Conservation (phyloP, 2,888 invertebrate species). For the Seira sanloemensis region DNA sequence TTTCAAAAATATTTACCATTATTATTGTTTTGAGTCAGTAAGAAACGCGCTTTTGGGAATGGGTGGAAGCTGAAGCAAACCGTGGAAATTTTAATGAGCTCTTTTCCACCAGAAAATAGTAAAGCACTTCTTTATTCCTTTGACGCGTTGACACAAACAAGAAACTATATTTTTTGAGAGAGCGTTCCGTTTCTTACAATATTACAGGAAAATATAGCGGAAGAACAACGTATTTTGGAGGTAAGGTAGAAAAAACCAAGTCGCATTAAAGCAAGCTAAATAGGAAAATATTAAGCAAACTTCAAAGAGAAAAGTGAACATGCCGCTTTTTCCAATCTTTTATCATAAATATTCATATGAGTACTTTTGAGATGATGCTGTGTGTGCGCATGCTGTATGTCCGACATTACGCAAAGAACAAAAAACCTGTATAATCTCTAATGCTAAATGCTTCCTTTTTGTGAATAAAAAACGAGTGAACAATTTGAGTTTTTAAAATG, state of each 20-base stretch:
- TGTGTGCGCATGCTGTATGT: slow-evolving; percentile 47
- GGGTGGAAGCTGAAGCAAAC: slow-evolving; percentile 14
- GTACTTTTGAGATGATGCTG: slow-evolving; percentile 39
- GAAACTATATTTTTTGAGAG: background rate
- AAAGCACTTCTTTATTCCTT: slow-evolving; percentile 10
- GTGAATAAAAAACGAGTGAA: slow-evolving; percentile 14
- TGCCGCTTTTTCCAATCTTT: slow-evolving; percentile 47
- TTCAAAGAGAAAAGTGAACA: slow-evolving; percentile 43
- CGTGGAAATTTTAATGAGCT: slow-evolving; percentile 56
- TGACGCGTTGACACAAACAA: slow-evolving; percentile 51
- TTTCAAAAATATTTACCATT: background rate
- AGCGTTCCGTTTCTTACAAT: background rate
- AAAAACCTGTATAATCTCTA: slow-evolving; percentile 15
- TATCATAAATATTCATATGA: slow-evolving; percentile 57
- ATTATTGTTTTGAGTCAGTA: background rate
- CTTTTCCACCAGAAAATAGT: background rate
- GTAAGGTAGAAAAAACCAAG: slow-evolving; percentile 40
- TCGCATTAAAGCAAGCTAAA: slow-evolving; percentile 20
- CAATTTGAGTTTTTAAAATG: slow-evolving; percentile 45
- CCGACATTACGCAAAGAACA: slow-evolving; percentile 32
- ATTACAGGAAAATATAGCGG: slow-evolving; percentile 18
- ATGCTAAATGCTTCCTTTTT: background rate
- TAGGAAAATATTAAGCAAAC: background rate
- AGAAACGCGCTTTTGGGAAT: background rate
- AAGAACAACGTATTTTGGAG: slow-evolving; percentile 34